Conservation (phyloP, 2,888 invertebrate species). For the Drosophila mettleri region DNA sequence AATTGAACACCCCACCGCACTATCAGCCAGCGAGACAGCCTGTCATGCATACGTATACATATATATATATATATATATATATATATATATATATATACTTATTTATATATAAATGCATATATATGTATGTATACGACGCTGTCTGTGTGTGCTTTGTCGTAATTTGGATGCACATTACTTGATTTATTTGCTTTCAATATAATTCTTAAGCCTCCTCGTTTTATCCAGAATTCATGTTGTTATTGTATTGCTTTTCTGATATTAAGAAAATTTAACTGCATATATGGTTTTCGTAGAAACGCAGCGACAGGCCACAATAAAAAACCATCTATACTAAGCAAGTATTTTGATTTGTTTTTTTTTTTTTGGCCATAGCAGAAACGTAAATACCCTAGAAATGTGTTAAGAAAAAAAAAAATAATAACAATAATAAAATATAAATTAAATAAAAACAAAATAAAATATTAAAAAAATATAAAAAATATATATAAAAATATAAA, state of each 20-base stretch:
- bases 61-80: not conserved
- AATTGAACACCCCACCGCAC: slow-evolving; percentile 53
- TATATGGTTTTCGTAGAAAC: slow-evolving; percentile 56
- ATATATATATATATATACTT: not conserved
- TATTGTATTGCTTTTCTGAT: slow-evolving; percentile 32
- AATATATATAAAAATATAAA: too few species aligned
- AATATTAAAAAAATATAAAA: too few species aligned
- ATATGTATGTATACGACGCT: slow-evolving; percentile 34
- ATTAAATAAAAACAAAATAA: too few species aligned
- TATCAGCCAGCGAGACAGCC: slow-evolving; percentile 38
- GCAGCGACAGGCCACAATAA: not conserved
- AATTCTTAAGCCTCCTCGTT: slow-evolving; percentile 46
- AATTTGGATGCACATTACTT: slow-evolving; percentile 75
- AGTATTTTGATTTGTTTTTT: not conserved
- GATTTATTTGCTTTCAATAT: slow-evolving; percentile 79
- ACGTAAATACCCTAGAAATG: slow-evolving; percentile 7
- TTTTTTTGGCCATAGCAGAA: not conserved
- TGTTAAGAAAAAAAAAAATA: not conserved
- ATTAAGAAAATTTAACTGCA: slow-evolving; percentile 46
- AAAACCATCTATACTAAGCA: slow-evolving; percentile 8
- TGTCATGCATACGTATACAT: slow-evolving; percentile 60
- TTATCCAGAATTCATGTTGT: slow-evolving; percentile 60
- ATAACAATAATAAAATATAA: too few species aligned
- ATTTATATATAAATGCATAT: slow-evolving; percentile 8
- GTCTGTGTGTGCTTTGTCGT: slow-evolving; percentile 68